Evolutionary conservation across 2,113 vertebrate genomes (phyloP).

Genomic region (Accipiter virgatus): DNA sequence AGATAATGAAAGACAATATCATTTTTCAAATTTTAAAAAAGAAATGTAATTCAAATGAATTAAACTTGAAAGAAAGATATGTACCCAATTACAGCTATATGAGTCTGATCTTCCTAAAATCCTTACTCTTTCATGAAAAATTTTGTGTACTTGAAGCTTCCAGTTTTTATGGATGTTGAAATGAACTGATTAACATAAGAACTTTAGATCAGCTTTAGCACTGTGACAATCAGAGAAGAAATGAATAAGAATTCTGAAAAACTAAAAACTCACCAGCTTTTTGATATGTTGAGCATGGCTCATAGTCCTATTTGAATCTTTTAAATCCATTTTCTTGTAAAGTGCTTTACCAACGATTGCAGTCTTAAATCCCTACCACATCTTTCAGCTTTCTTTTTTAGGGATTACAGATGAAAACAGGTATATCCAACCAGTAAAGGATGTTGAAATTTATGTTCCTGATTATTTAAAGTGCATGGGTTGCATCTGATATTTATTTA

Average conservation of each 20-base stretch:
- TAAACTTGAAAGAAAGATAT: not conserved
- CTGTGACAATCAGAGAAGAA: not conserved
- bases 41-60: not conserved
- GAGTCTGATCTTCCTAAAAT: not conserved
- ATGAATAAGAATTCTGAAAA: not conserved
- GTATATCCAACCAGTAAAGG: not conserved
- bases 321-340: not conserved
- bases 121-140: not conserved
- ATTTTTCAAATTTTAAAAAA: not conserved
- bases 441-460: not conserved
- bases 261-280: not conserved
- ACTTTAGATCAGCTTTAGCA: not conserved
- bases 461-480: not conserved
- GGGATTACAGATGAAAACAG: not conserved
- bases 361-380: not conserved
- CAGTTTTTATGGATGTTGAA: not conserved
- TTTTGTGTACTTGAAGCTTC: not conserved
- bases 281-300: not conserved
- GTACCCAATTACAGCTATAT: not conserved
- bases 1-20: not conserved
- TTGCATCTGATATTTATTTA: not conserved
- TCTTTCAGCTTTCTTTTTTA: not conserved
- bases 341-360: not conserved
- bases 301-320: not conserved
- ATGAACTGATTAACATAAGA: not conserved